A percentile compares a stretch with the other conserved stretches of the same genome.
Conservation (phyloP, 2,113 vertebrate species). For the Pogona vitticeps region DNA sequence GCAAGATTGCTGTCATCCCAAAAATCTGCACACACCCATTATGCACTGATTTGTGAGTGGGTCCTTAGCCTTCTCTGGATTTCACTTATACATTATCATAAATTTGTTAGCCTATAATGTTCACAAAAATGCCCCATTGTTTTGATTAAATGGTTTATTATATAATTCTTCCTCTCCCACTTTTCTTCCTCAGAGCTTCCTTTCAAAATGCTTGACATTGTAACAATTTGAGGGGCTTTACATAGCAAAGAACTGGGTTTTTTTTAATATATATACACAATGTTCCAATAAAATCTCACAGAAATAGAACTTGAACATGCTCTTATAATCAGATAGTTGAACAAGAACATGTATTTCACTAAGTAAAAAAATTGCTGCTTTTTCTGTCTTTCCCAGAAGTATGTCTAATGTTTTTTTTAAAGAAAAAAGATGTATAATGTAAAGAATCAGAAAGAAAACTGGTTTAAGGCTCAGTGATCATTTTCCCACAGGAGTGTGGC, state of each 20-base stretch:
- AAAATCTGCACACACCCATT: no score
- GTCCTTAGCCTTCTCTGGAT: background rate
- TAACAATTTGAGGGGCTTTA: no score
- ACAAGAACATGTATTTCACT: slow-evolving; percentile 8
- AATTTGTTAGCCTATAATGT: background rate
- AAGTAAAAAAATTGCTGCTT: background rate
- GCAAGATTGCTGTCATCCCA: no score
- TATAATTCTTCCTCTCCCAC: no score
- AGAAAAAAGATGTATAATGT: background rate
- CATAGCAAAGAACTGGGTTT: no score
- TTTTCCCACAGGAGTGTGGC: background rate
- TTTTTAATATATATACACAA: no score
- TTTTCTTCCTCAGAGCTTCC: background rate
- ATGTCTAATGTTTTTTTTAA: background rate
- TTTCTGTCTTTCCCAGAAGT: background rate
- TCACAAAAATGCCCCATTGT: background rate
- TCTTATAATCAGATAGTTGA: background rate
- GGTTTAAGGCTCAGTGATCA: slow-evolving; percentile 12
- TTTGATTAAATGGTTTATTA: background rate
- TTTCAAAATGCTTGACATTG: no score
- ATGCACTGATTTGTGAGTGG: background rate
- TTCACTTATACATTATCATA: background rate
- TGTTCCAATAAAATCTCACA: background rate
- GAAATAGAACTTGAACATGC: background rate
- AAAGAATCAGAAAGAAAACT: background rate